Base-by-base conservation (phyloP, 2,888 invertebrate species). In the Caenorhabditis sp. region DNA sequence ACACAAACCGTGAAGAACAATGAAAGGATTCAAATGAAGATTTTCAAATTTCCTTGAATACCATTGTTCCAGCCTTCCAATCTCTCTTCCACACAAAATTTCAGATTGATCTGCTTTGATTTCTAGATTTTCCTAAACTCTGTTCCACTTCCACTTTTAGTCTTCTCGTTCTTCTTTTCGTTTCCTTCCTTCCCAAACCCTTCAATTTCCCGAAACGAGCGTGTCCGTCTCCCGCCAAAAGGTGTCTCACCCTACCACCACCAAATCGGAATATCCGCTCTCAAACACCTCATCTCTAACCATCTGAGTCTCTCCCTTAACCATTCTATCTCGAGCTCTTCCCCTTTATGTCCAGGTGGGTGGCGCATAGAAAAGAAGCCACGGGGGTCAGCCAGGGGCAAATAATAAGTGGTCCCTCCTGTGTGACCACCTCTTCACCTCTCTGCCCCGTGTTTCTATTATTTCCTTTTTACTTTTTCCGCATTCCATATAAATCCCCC, bases 381-480 rank as follows among this genome's bases (percentile, higher is more conserved):
- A 66, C 49, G 56, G 58, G 75, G 75, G 75, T 75, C 75, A 75
- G 56, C 56, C 66, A 44, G 66, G 74, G 63, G 66, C 75, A 75
- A 75, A 75, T 75, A 75, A 75, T 75, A 75, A 75, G 54, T 59
- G 59, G 72, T 59, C 74, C 75, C 58, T 28, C 44, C 47, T 19
- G 19, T 16, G 7, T 64, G 56, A 22, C 75, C 64, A 28, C 64
- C 31, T 56, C 64, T n/a, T 47, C 61, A 24, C 58, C 41, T 31
- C 61, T 22, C 10, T 56, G 24, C 47, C 31, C 28, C 31, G 44
- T 41, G 31, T 54, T 54, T 54, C 31, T 35, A 10, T 38, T 31
- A 22, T 54, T 12, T 51, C 12, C 24, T 35, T 51, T 31, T 66
- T 31, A 28, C 26, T 22, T 68, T 16, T 49, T 38, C 31, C 22